These are phyloP conservation scores for Smithornis capensis DNA, from an alignment of 2,113 vertebrate species.

Conservation along the genomic window DNA sequence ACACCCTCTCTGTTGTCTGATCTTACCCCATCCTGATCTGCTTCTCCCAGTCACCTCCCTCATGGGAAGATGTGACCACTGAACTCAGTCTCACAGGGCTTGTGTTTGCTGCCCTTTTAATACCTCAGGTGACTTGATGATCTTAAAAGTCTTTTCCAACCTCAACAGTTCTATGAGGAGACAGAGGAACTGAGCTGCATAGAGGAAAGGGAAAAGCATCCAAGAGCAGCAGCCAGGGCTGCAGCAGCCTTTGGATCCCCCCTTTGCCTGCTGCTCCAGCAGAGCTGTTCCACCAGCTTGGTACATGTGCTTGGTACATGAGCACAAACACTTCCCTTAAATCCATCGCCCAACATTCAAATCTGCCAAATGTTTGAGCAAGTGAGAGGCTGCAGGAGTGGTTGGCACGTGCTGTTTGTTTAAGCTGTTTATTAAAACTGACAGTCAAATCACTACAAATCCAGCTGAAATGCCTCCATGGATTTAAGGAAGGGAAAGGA, in stretches of 20 bases:
- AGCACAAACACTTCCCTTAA: not conserved
- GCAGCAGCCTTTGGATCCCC: not conserved
- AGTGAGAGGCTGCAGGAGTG: not conserved
- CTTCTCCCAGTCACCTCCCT: not conserved
- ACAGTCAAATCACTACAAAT: not conserved
- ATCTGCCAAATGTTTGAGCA: not conserved
- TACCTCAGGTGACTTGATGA: not conserved
- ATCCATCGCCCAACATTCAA: not conserved
- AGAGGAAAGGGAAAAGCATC: not conserved
- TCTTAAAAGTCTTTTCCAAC: not conserved
- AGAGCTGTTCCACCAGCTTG: rapidly evolving
- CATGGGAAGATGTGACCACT: no score
- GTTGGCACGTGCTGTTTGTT: not conserved
- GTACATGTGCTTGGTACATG: rapidly evolving
- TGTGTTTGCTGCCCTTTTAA: rapidly evolving
- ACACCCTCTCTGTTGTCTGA: not conserved
- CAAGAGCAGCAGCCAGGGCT: not conserved
- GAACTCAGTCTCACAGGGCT: rapidly evolving
- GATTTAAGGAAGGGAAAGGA: not conserved
- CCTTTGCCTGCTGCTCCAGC: not conserved
- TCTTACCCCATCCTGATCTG: not conserved
- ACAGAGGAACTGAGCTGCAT: not conserved
- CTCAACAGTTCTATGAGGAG: not conserved
- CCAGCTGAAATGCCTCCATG: not conserved
- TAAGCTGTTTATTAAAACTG: not conserved